Base-by-base conservation (phyloP, 2,797 vertebrate species). In the Takifugu rubripes region DNA sequence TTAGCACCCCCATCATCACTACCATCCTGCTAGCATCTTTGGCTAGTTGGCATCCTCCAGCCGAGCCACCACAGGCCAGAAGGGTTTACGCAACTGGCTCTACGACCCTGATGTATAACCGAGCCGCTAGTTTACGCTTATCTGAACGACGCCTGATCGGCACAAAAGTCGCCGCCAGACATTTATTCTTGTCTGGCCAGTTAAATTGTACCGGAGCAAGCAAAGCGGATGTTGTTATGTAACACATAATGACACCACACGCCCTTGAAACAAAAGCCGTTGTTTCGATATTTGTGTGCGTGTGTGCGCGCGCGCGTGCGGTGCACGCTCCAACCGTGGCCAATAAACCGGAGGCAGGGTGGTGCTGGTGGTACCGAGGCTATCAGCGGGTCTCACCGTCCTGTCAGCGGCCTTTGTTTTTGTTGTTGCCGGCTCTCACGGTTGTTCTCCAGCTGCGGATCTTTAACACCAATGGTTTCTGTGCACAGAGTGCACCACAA, bases 191-290 rank as follows among this genome's bases (percentile, higher is more conserved):
- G 62, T 62, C 53, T 62, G 45, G 33, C 31, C 63, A 55, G 2
- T 52, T 47, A 24, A 47, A 50, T 55, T 21, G 14, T 54, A 70
- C 56, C 14, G 66, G 67, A 68, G 70, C 69, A 25, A 57, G 67
- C 64, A 59, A 24, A 75, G 81, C 77, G 86, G 81, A 87, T 87
- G 82, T 81, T 77, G 86, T 91, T 90, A 91, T 87, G 87, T 91
- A 90, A 91, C 83, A 56, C 66, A 74, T 75, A 79, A 84, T 82
- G 89, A 83, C 86, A 77, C 86, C 84, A 74, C 87, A 83, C 85
- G 89, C 86, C 87, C 88, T 90, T 88, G 87, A 88, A 90, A 85
- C 86, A 88, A 87, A 89, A 90, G 87, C 84, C 79, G 66, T 70
- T 80, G 80, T 79, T 82, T 86, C 52, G 9, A 79, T 76, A 2